Evolutionary conservation across 1,140 invertebrate genomes (phyloP).

Genomic region (Calephelis virginiensis): DNA sequence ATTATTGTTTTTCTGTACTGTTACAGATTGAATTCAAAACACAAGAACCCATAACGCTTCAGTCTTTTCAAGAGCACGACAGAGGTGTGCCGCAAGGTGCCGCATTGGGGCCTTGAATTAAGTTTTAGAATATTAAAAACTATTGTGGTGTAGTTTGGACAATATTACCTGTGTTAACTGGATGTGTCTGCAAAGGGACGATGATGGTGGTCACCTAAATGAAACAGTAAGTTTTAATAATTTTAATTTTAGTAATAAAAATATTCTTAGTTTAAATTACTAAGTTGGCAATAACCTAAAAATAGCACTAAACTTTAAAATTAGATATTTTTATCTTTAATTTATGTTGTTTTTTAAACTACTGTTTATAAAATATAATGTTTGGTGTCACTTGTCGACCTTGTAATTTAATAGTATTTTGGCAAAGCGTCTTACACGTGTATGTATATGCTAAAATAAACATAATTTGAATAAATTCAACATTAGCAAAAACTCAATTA

Average conservation of each 20-base stretch:
- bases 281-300: background rate
- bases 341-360: slow-evolving; percentile 8
- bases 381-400: slow-evolving; percentile 26
- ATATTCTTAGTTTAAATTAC: background rate
- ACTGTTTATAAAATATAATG: slow-evolving; percentile 24
- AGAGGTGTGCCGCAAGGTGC: slow-evolving; percentile 57
- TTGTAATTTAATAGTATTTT: slow-evolving; percentile 26
- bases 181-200: slow-evolving; percentile 71
- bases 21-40: slow-evolving; percentile 77
- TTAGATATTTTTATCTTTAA: background rate
- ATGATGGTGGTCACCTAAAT: slow-evolving; percentile 58
- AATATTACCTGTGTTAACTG: slow-evolving; percentile 50
- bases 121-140: slow-evolving; percentile 30
- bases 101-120: slow-evolving; percentile 30
- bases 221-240: slow-evolving; percentile 52
- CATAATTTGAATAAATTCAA: slow-evolving; percentile 23
- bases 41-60: slow-evolving; percentile 49
- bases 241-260: slow-evolving; percentile 1
- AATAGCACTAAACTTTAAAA: background rate
- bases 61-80: slow-evolving; percentile 51
- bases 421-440: slow-evolving; percentile 22
- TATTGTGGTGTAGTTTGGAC: slow-evolving; percentile 33
- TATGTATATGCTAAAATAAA: slow-evolving; percentile 18
- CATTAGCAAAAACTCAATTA: background rate
- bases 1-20: slow-evolving; percentile 77